Evolutionary conservation across 2,888 invertebrate genomes (phyloP).

Genomic region (Morpho deidamia): DNA sequence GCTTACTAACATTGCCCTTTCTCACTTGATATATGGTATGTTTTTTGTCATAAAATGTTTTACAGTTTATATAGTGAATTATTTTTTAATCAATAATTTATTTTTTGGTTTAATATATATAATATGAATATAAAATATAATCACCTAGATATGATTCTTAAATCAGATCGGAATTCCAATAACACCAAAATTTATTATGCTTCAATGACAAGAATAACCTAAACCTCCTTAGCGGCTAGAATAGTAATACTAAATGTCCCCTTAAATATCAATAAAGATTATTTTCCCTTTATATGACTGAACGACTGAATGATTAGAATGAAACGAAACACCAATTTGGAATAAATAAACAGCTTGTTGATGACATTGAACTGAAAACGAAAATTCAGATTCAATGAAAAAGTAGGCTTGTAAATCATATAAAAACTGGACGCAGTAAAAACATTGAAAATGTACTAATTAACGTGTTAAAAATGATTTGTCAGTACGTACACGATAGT

Average conservation of each 20-base stretch:
- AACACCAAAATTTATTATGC: too few species aligned
- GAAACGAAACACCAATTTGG: not conserved
- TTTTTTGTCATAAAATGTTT: not conserved
- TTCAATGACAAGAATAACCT: too few species aligned
- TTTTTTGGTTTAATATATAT: too few species aligned
- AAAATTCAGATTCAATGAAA: not conserved
- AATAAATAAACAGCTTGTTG: too few species aligned
- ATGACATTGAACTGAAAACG: constrained; percentile 4
- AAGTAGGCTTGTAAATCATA: not conserved
- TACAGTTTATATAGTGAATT: not conserved
- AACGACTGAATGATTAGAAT: not conserved
- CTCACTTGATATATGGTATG: constrained; percentile 59
- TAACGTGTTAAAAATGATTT: constrained; percentile 56
- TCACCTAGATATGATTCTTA: too few species aligned
- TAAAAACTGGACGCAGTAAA: constrained; percentile 9
- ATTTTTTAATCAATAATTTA: too few species aligned
- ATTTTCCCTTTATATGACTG: too few species aligned
- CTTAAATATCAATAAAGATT: too few species aligned
- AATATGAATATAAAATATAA: too few species aligned
- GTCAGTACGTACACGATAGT: constrained; percentile 53
- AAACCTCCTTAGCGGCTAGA: too few species aligned
- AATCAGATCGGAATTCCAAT: too few species aligned
- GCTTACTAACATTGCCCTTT: constrained; percentile 20
- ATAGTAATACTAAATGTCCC: too few species aligned
- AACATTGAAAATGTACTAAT: constrained; percentile 54